A percentile compares a stretch with the other conserved stretches of the same genome.
These are phyloP conservation scores for Sternarchorhynchus goeldii DNA, from an alignment of 2,797 vertebrate genomes.

Conservation along the genomic window DNA sequence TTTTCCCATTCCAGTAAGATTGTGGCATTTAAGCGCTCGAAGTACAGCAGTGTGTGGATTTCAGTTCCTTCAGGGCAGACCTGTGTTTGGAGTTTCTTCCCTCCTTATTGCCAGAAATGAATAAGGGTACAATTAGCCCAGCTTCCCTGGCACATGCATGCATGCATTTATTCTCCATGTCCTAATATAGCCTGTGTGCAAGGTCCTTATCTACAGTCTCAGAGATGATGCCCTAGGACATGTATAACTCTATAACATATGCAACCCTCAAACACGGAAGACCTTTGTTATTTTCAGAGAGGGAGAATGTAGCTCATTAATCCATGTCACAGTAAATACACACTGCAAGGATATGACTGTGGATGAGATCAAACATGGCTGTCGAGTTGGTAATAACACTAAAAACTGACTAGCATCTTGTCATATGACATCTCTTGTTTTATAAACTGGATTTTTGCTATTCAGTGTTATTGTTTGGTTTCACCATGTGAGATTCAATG, in stretches of 20 bases:
- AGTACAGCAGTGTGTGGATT: not conserved
- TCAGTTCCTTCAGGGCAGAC: not conserved
- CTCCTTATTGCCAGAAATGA: not conserved
- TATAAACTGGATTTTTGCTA: not conserved
- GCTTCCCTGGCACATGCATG: not conserved
- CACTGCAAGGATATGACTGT: constrained; percentile 10
- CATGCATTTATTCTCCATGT: constrained; percentile 19
- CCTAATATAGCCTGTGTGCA: not conserved
- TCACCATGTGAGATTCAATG: too few species aligned
- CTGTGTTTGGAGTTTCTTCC: not conserved
- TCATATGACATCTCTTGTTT: not conserved
- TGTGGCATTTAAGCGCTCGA: constrained; percentile 15
- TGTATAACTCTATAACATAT: constrained; percentile 5
- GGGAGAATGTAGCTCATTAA: constrained; percentile 1
- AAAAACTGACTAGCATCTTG: not conserved
- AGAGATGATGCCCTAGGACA: too few species aligned
- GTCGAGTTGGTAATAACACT: not conserved
- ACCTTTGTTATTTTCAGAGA: constrained; percentile 19
- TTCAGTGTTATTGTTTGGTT: too few species aligned
- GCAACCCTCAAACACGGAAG: constrained; percentile 12
- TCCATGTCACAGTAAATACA: constrained; percentile 14
- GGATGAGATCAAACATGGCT: constrained; percentile 21
- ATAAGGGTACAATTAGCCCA: constrained; percentile 2
- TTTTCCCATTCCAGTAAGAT: constrained; percentile 26
- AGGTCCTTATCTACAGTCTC: not conserved